Evolutionary conservation across 2,888 invertebrate species (phyloP).

Genomic region (Eucera pruinosa): DNA sequence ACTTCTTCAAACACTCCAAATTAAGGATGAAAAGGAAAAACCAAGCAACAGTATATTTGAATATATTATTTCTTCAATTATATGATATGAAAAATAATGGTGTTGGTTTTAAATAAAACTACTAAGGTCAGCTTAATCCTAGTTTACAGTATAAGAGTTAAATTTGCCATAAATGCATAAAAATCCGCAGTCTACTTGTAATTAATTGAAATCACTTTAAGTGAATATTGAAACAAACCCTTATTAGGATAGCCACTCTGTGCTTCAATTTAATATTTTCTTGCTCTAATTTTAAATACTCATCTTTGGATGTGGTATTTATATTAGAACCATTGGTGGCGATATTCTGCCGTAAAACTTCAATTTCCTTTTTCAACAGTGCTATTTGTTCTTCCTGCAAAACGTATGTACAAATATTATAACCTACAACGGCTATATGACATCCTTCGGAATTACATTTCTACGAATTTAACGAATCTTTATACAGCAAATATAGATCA

Average conservation of each 20-base stretch:
- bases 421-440: constrained; percentile 64
- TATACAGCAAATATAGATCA: constrained; percentile 18
- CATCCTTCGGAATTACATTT: neutral
- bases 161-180: no score
- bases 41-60: no score
- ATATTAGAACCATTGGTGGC: constrained; percentile 18
- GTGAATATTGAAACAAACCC: constrained; percentile 85
- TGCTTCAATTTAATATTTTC: constrained; percentile 95
- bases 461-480: neutral
- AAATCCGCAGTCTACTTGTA: no score
- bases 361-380: constrained; percentile 73
- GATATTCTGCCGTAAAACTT: constrained; percentile 54
- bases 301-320: constrained; percentile 75
- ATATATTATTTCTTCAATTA: no score
- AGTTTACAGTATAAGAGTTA: no score
- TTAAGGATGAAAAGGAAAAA: no score
- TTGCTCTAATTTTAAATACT: constrained; percentile 86
- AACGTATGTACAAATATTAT: constrained; percentile 42
- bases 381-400: constrained; percentile 78
- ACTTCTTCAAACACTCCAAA: no score
- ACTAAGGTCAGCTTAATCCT: no score
- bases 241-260: constrained; percentile 91
- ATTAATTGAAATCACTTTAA: neutral
- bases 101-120: no score
- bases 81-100: no score